phyloP scores from a whole-genome alignment of 2,113 vertebrate species.

The Rhinolophus ferrumequinum region DNA sequence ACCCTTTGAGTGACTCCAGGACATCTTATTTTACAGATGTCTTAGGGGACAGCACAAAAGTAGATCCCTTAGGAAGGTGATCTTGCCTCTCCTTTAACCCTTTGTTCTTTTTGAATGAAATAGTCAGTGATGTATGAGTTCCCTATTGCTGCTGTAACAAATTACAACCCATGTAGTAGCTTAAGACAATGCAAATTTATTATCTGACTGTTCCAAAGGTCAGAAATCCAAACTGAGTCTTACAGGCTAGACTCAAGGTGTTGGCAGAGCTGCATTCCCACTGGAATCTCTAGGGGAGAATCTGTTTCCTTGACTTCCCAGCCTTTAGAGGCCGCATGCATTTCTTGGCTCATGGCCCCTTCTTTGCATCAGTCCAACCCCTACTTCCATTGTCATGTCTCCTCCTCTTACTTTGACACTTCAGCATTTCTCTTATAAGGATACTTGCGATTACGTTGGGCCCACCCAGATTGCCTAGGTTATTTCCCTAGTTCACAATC shows the following conservation, averaged over 20 bases:
- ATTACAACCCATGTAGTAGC: background rate
- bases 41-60: background rate
- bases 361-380: background rate
- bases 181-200: background rate
- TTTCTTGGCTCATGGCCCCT: background rate
- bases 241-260: background rate
- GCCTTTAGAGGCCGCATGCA: background rate
- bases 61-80: background rate
- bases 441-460: background rate
- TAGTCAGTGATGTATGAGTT: background rate
- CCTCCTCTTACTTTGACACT: background rate
- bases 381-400: background rate
- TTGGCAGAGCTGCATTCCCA: background rate
- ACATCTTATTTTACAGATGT: background rate
- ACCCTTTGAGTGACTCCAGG: background rate
- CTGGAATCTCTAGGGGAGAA: background rate
- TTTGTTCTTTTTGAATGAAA: background rate
- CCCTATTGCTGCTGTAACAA: background rate
- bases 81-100: too few species aligned
- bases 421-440: background rate
- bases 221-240: background rate
- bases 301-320: background rate
- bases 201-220: background rate
- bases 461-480: background rate
- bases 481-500: background rate